A percentile compares a stretch with the other conserved stretches of the same genome.
Conservation (phyloP, 2,113 vertebrate genomes). For the Orientallactaga bullata region DNA sequence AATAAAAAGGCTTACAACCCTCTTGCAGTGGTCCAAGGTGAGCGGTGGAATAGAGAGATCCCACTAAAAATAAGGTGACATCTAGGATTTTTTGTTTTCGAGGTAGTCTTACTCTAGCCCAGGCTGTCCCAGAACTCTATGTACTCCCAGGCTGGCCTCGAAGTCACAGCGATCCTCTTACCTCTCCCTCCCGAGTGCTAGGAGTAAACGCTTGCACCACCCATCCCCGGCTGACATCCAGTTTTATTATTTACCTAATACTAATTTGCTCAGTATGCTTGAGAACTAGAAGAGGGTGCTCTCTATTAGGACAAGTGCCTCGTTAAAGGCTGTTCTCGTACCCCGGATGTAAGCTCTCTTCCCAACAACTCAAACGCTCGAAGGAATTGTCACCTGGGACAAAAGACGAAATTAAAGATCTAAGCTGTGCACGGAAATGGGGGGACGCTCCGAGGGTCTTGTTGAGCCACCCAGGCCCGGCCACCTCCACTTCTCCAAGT, state of each 20-base stretch:
- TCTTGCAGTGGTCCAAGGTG: background rate
- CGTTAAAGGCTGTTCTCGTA: background rate
- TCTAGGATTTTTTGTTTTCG: too few relatives aligned
- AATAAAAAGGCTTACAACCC: background rate
- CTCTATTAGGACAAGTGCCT: too few relatives aligned
- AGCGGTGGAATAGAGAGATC: too few relatives aligned
- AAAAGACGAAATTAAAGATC: background rate
- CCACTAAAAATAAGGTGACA: background rate
- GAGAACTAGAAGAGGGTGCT: background rate
- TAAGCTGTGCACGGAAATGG: background rate
- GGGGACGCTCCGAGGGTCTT: background rate
- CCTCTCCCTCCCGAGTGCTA: too few relatives aligned
- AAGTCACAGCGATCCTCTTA: too few relatives aligned
- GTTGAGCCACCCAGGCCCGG: background rate
- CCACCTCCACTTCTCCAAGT: background rate
- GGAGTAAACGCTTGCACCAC: too few relatives aligned
- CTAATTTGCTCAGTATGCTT: background rate
- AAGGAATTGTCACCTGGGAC: background rate
- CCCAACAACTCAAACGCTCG: background rate
- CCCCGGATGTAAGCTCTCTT: background rate
- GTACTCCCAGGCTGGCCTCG: too few relatives aligned
- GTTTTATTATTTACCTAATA: background rate
- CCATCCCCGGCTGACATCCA: too few relatives aligned
- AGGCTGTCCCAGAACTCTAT: too few relatives aligned
- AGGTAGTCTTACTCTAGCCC: too few relatives aligned